phyloP scores from a whole-genome alignment of 2,113 vertebrate genomes.

The Sylvicapra grimmia region DNA sequence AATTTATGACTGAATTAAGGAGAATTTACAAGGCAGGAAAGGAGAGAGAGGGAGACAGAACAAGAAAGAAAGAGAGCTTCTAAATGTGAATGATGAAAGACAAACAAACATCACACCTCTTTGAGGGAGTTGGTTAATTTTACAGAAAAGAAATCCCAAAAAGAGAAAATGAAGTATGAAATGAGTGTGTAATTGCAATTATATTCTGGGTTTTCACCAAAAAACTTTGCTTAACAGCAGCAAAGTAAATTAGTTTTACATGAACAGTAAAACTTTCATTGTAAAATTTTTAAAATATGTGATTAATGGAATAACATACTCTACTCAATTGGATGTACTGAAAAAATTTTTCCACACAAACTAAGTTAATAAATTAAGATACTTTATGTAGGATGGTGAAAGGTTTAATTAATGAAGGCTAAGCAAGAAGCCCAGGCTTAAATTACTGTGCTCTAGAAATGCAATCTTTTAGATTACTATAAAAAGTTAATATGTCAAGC shows the following conservation, averaged over 20 bases:
- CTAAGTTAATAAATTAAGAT: too few species aligned
- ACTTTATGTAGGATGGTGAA: too few species aligned
- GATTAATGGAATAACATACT: too few species aligned
- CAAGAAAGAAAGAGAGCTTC: background rate
- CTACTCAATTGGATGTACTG: too few species aligned
- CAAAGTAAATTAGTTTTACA: background rate
- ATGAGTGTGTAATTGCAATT: background rate
- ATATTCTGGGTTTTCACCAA: background rate
- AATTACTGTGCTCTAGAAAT: background rate
- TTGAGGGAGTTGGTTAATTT: background rate
- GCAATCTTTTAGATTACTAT: background rate
- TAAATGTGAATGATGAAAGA: background rate
- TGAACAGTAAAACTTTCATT: background rate
- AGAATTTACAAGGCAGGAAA: too few species aligned
- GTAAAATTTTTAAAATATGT: background rate
- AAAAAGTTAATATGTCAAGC: background rate
- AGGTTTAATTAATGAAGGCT: too few species aligned
- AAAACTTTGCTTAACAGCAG: background rate
- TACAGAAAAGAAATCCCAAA: background rate
- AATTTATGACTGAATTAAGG: background rate
- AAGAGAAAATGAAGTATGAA: background rate
- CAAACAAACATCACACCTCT: background rate
- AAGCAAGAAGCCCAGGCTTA: too few species aligned
- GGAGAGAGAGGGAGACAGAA: background rate
- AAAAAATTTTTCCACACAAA: too few species aligned